Evolutionary conservation across 2,888 invertebrate genomes (phyloP).

Genomic region (Oligia strigilis): DNA sequence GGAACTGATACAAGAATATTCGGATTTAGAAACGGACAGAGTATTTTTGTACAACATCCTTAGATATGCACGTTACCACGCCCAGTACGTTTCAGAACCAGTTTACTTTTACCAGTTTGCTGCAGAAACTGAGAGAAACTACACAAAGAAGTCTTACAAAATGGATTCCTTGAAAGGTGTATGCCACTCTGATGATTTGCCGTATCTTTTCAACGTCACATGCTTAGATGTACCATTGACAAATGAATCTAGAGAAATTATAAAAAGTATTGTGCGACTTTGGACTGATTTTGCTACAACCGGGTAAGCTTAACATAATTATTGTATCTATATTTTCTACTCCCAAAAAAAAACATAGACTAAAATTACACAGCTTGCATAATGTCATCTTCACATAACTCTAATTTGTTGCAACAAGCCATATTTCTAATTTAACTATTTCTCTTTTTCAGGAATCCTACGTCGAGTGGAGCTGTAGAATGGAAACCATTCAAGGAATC

Average conservation of each 20-base stretch:
- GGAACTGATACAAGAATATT: slow-evolving; percentile 76
- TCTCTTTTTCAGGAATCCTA: slow-evolving; percentile 82
- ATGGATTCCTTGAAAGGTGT: slow-evolving; percentile 81
- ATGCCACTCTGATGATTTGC: slow-evolving; percentile 85
- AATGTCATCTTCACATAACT: background rate
- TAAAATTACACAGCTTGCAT: background rate
- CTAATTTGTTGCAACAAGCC: background rate
- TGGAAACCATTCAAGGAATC: slow-evolving; percentile 83
- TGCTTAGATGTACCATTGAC: slow-evolving; percentile 81
- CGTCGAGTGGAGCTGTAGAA: slow-evolving; percentile 68
- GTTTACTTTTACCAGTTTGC: slow-evolving; percentile 83
- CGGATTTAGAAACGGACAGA: slow-evolving; percentile 80
- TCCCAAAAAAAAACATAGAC: background rate
- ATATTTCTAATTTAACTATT: background rate
- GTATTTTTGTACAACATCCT: slow-evolving; percentile 82
- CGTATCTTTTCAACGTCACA: slow-evolving; percentile 83
- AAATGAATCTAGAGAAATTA: slow-evolving; percentile 76
- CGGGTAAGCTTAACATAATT: slow-evolving; percentile 76
- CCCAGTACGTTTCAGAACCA: slow-evolving; percentile 69
- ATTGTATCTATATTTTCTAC: background rate
- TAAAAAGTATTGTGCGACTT: slow-evolving; percentile 77
- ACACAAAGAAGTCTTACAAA: slow-evolving; percentile 81
- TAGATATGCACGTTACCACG: slow-evolving; percentile 81
- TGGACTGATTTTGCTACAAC: slow-evolving; percentile 84
- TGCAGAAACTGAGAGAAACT: slow-evolving; percentile 84